Percentiles rank a stretch among this genome's conserved stretches.
Evolutionary conservation across 2,113 vertebrate species (phyloP).

Genomic region (Paedocypris sp.): DNA sequence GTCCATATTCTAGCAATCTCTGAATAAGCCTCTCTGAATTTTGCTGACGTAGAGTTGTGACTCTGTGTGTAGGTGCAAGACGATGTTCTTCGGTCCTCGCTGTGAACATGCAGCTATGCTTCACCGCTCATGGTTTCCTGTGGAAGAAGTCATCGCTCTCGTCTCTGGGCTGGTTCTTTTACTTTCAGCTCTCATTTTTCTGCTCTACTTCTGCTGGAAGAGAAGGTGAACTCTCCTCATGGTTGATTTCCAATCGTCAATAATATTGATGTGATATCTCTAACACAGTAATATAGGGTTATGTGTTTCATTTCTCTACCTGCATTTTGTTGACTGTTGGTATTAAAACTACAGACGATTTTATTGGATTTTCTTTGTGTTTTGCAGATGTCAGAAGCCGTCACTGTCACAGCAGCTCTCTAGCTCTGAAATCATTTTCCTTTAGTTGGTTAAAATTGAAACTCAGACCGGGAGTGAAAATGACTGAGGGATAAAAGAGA

Average conservation of each 20-base stretch:
- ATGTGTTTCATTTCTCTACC: too few relatives aligned
- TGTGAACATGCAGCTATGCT: constrained; percentile 23
- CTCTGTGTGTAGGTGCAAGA: constrained; percentile 44
- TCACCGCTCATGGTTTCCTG: fast-evolving
- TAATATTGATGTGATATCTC: too few relatives aligned
- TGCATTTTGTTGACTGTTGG: too few relatives aligned
- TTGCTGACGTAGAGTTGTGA: background rate
- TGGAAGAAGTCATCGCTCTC: constrained; percentile 46
- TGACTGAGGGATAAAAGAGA: too few relatives aligned
- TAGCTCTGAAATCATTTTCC: constrained; percentile 25
- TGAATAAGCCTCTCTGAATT: background rate
- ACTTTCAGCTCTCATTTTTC: constrained; percentile 19
- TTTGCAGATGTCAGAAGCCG: constrained; percentile 41
- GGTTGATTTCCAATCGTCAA: too few relatives aligned
- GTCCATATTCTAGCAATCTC: too few relatives aligned
- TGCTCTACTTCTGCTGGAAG: constrained; percentile 30
- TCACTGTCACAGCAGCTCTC: constrained; percentile 30
- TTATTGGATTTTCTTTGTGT: background rate
- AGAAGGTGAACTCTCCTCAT: constrained; percentile 44
- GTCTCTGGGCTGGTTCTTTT: constrained; percentile 40
- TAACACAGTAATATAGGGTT: too few relatives aligned
- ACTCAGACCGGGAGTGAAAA: too few relatives aligned
- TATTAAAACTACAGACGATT: background rate
- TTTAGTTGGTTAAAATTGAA: background rate
- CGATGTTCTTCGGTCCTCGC: constrained; percentile 33